Conservation (phyloP, 2,797 vertebrate genomes). For the Ara ararauna region DNA sequence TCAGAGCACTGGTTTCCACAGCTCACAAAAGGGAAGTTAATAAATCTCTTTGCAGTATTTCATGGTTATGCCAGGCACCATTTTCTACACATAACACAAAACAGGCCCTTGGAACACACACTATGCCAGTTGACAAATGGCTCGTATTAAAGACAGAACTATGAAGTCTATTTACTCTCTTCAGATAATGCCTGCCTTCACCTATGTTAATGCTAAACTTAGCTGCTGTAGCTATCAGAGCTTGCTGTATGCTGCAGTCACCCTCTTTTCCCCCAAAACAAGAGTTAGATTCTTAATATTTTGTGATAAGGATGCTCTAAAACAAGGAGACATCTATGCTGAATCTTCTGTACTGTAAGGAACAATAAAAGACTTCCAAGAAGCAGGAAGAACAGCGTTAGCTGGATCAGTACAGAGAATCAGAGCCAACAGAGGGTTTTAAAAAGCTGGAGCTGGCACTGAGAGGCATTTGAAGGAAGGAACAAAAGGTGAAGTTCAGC, state of each 20-base stretch:
- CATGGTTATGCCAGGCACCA: neutral
- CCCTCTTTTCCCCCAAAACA: neutral
- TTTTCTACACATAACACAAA: neutral
- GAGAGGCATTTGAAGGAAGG: slow-evolving; percentile 42
- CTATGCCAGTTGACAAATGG: neutral
- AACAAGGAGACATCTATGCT: neutral
- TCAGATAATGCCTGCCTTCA: neutral
- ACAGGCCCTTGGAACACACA: neutral
- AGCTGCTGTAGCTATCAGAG: neutral
- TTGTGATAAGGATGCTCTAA: neutral
- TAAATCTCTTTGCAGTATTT: neutral
- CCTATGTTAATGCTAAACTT: neutral
- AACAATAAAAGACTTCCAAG: slow-evolving; percentile 61
- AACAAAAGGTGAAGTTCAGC: slow-evolving; percentile 72
- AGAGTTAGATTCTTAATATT: neutral
- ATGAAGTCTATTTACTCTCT: neutral
- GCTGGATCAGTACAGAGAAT: slow-evolving; percentile 48
- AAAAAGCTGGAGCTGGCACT: slow-evolving; percentile 53
- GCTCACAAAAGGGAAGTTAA: neutral
- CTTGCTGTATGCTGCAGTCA: neutral
- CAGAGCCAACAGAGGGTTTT: slow-evolving; percentile 44
- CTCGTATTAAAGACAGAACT: neutral
- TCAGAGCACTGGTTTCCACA: slow-evolving; percentile 12
- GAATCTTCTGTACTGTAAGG: neutral
- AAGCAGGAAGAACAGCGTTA: slow-evolving; percentile 58